Evolutionary conservation across 2,888 invertebrate genomes (phyloP).

Genomic region (Ormyrus pomaceus): DNA sequence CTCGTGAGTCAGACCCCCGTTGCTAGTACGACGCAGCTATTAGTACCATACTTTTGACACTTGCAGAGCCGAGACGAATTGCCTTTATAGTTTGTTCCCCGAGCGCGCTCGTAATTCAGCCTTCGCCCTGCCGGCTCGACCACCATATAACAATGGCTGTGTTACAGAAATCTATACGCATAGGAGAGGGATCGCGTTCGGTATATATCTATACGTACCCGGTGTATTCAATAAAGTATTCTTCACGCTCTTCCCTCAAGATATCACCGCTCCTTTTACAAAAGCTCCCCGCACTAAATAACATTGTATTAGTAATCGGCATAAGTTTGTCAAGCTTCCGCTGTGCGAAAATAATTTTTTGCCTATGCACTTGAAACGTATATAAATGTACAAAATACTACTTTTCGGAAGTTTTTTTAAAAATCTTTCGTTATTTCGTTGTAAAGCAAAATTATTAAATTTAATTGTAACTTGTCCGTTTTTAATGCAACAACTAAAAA

Average conservation of each 20-base stretch:
- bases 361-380: too few species aligned
- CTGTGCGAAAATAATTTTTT: too few species aligned
- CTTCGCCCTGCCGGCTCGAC: conserved; percentile 58
- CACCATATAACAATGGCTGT: conserved; percentile 35
- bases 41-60: conserved; percentile 73
- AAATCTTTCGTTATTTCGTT: too few species aligned
- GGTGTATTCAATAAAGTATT: conserved; percentile 25
- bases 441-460: background rate
- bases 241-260: conserved; percentile 23
- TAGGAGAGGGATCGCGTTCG: conserved; percentile 10
- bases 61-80: conserved; percentile 74
- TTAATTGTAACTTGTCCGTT: background rate
- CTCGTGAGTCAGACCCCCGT: too few species aligned
- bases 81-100: conserved; percentile 70
- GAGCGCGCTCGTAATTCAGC: conserved; percentile 68
- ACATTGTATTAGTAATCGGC: too few species aligned
- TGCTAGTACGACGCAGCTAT: conserved; percentile 57
- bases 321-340: too few species aligned
- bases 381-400: too few species aligned
- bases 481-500: background rate
- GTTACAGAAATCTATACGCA: background rate
- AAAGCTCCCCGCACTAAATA: background rate
- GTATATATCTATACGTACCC: background rate
- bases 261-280: background rate
- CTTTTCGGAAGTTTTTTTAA: too few species aligned